These are phyloP conservation scores for Euproctis similis DNA, from an alignment of 2,888 invertebrate genomes.

Conservation along the genomic window DNA sequence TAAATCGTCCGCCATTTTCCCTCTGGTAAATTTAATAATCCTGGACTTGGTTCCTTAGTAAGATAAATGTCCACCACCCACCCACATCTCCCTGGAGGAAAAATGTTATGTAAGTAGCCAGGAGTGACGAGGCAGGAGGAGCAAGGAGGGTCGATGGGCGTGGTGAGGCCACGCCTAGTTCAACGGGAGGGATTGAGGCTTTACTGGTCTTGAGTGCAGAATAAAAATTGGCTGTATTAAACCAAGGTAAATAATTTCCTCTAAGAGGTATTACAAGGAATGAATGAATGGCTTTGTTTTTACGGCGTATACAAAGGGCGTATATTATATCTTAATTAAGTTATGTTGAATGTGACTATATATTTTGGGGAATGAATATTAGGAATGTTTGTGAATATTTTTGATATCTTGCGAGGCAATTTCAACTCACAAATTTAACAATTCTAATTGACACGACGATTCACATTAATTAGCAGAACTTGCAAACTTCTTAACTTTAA, in stretches of 20 bases:
- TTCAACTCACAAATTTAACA: too few species aligned
- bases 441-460: too few species aligned
- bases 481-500: too few species aligned
- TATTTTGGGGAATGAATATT: too few species aligned
- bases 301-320: too few species aligned
- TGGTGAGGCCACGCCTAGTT: slow-evolving; percentile 27
- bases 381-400: too few species aligned
- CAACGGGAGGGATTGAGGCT: slow-evolving; percentile 17
- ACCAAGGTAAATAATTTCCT: slow-evolving; percentile 26
- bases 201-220: slow-evolving; percentile 8
- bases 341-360: too few species aligned
- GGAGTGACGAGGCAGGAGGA: slow-evolving; percentile 28
- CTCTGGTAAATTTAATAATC: slow-evolving; percentile 63
- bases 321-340: too few species aligned
- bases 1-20: slow-evolving; percentile 40
- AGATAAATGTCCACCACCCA: slow-evolving; percentile 57
- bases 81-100: slow-evolving; percentile 28
- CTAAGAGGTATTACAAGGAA: slow-evolving; percentile 15
- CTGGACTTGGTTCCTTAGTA: slow-evolving; percentile 35
- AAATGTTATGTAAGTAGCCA: slow-evolving; percentile 43
- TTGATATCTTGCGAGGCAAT: too few species aligned
- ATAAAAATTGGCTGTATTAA: slow-evolving; percentile 17
- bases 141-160: slow-evolving; percentile 30
- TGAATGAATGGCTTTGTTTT: slow-evolving; percentile 21
- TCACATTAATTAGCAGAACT: too few species aligned